phyloP scores from a whole-genome alignment of 2,797 vertebrate genomes.

The Notolabrus celidotus region DNA sequence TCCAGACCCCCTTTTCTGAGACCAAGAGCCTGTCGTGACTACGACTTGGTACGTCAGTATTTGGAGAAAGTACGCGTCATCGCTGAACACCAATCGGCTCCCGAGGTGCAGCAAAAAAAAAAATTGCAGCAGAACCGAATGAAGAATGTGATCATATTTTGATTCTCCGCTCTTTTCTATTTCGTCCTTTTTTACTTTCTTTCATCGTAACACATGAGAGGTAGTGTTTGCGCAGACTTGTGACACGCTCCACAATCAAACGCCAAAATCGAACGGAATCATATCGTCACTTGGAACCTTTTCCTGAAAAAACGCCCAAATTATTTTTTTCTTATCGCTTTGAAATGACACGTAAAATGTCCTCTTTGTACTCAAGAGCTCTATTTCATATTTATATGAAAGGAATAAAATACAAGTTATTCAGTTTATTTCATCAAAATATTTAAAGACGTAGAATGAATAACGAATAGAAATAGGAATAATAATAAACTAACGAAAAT shows the following conservation, averaged over 20 bases:
- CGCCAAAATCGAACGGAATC: too few relatives aligned
- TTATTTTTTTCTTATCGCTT: not conserved
- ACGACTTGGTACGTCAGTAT: conserved; percentile 30
- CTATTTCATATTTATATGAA: too few relatives aligned
- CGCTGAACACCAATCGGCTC: conserved; percentile 29
- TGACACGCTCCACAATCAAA: not conserved
- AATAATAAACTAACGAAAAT: too few relatives aligned
- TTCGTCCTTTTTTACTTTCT: not conserved
- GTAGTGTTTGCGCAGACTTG: not conserved
- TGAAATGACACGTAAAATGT: not conserved
- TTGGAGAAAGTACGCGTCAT: conserved; percentile 20
- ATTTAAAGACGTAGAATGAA: too few relatives aligned
- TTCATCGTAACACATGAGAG: not conserved
- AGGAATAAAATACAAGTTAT: too few relatives aligned
- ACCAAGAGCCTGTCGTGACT: conserved; percentile 22
- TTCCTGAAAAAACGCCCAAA: not conserved
- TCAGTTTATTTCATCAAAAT: too few relatives aligned
- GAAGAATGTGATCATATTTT: conserved; percentile 1
- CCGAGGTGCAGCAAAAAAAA: conserved; percentile 28
- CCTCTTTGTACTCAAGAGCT: not conserved
- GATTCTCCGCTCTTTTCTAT: not conserved
- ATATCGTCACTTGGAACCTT: too few relatives aligned
- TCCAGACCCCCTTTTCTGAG: conserved; percentile 27
- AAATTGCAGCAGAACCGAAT: conserved; percentile 26
- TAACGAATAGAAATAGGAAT: too few relatives aligned